Percentiles rank a stretch among this genome's conserved stretches.
Evolutionary conservation across 2,888 invertebrate genomes (phyloP).

Genomic region (Liodrosophila aerea): DNA sequence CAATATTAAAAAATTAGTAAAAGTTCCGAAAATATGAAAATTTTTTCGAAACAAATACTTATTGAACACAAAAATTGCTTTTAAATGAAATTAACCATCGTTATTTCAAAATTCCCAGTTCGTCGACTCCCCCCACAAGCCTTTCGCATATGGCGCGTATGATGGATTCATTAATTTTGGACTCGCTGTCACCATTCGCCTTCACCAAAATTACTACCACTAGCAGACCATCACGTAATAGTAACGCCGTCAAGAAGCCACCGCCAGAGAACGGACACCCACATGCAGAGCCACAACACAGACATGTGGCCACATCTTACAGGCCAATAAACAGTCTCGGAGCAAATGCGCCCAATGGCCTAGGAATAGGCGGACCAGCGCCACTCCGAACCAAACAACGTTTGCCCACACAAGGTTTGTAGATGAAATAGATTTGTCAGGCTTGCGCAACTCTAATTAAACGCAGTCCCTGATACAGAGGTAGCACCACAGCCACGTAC

Average conservation of each 20-base stretch:
- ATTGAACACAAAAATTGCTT: no score
- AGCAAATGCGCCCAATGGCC: conserved; percentile 61
- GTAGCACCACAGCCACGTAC: conserved; percentile 82
- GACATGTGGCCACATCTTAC: conserved; percentile 33
- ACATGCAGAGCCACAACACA: conserved; percentile 7
- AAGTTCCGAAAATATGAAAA: no score
- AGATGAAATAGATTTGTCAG: neutral
- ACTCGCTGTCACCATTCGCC: conserved; percentile 87
- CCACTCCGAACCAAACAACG: conserved; percentile 76
- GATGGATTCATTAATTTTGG: conserved; percentile 89
- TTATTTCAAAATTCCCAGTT: conserved; percentile 78
- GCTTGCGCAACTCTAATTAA: conserved; percentile 58
- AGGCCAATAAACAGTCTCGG: conserved; percentile 66
- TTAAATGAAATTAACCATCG: neutral
- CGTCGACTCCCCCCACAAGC: conserved; percentile 83
- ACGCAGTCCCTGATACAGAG: conserved; percentile 78
- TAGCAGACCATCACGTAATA: conserved; percentile 81
- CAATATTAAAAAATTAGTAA: no score
- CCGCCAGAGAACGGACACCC: conserved; percentile 39
- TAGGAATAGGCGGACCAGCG: conserved; percentile 62
- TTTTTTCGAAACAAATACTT: no score
- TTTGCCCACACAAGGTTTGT: conserved; percentile 82
- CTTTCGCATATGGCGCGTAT: conserved; percentile 88
- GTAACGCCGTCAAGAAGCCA: conserved; percentile 51
- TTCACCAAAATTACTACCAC: conserved; percentile 86